phyloP scores from a whole-genome alignment of 2,113 vertebrate species.

The Murina feae region DNA sequence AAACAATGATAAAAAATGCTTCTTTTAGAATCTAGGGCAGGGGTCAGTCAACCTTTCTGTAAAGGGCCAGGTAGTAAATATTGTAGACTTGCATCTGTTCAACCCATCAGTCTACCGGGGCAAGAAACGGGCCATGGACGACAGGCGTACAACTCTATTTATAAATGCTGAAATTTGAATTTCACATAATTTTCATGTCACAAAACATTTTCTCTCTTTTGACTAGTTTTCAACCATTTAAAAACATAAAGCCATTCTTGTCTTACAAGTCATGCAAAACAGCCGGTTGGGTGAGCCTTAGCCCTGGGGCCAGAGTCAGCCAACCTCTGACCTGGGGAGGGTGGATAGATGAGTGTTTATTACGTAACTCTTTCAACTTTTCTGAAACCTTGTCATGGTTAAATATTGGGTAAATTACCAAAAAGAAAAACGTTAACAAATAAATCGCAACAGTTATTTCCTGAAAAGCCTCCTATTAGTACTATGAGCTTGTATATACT shows the following conservation, averaged over 20 bases:
- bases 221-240: background rate
- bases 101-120: accelerated
- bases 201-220: background rate
- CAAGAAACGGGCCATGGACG: background rate
- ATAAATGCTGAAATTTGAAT: background rate
- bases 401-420: background rate
- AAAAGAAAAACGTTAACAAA: background rate
- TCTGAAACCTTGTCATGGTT: background rate
- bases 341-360: accelerated
- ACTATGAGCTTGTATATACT: accelerated
- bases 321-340: background rate
- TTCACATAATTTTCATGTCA: background rate
- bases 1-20: background rate
- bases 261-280: background rate
- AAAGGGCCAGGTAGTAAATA: background rate
- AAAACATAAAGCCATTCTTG: background rate
- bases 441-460: background rate
- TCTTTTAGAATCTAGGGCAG: background rate
- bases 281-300: accelerated
- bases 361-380: background rate
- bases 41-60: background rate
- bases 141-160: accelerated
- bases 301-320: accelerated
- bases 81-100: background rate
- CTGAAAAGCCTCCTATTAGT: background rate